Percentiles rank a stretch among this genome's conserved stretches.
phyloP scores from a whole-genome alignment of 2,113 vertebrate species.

The Mormoops blainvillei region DNA sequence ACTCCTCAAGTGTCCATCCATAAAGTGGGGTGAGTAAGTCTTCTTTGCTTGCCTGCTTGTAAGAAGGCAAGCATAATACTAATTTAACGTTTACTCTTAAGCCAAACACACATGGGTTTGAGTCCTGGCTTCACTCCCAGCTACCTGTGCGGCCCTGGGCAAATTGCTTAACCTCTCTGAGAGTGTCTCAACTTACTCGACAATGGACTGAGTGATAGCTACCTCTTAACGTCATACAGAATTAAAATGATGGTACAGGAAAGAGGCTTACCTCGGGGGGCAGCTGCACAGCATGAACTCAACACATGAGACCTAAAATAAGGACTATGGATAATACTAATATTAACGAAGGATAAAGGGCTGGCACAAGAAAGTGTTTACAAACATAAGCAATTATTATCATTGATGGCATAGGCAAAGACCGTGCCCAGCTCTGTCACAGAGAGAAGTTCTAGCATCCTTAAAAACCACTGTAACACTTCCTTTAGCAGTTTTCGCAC shows the following conservation, averaged over 20 bases:
- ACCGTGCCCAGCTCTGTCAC: background rate
- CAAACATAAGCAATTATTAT: too few species aligned
- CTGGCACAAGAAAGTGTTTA: background rate
- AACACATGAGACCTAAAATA: background rate
- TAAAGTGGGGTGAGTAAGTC: background rate
- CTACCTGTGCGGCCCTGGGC: background rate
- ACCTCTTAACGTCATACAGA: background rate
- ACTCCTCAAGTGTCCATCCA: background rate
- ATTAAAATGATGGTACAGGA: background rate
- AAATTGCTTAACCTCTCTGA: background rate
- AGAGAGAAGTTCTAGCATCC: background rate
- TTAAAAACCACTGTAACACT: fast-evolving
- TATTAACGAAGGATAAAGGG: background rate
- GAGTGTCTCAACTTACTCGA: background rate
- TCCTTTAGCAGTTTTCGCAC: background rate
- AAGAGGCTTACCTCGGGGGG: background rate
- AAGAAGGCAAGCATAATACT: background rate
- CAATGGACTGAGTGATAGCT: background rate
- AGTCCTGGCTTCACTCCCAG: background rate
- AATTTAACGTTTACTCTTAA: background rate
- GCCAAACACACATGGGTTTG: background rate
- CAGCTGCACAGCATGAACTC: background rate
- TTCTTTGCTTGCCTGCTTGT: background rate
- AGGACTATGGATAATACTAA: too few species aligned
- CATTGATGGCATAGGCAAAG: background rate